Conservation (phyloP, 2,797 vertebrate genomes). For the Scyliorhinus canicula region DNA sequence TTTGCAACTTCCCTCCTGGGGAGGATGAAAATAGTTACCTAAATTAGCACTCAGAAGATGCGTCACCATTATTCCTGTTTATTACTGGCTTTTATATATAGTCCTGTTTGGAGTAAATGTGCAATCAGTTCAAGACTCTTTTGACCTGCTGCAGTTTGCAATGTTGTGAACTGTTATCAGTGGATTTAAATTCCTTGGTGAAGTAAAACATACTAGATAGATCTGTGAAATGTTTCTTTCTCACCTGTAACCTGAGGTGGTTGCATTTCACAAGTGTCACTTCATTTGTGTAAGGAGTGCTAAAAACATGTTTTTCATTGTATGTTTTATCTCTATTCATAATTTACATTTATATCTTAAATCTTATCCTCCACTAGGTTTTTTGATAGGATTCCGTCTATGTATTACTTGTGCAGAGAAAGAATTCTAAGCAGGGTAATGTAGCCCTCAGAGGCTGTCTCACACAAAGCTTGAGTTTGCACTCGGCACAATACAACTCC, state of each 20-base stretch:
- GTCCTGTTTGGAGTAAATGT: not conserved
- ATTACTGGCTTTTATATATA: not conserved
- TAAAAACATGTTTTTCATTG: not conserved
- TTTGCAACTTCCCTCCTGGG: not conserved
- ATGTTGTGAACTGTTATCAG: not conserved
- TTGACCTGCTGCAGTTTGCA: not conserved
- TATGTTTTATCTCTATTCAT: not conserved
- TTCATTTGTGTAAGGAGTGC: not conserved
- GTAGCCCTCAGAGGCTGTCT: not conserved
- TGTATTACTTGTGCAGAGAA: not conserved
- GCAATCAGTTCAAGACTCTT: not conserved
- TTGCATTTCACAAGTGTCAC: not conserved
- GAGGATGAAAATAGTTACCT: not conserved
- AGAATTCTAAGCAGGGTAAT: not conserved
- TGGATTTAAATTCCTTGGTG: not conserved
- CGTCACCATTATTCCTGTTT: not conserved
- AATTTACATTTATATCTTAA: not conserved
- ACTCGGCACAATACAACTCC: not conserved
- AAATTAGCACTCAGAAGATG: not conserved
- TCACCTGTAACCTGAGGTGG: not conserved
- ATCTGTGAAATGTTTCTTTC: not conserved
- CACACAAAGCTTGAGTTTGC: not conserved
- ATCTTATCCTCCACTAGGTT: not conserved
- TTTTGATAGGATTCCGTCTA: not conserved
- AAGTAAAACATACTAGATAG: not conserved